Evolutionary conservation across 2,888 invertebrate genomes (phyloP).

Genomic region (Stenotaenia linearis): DNA sequence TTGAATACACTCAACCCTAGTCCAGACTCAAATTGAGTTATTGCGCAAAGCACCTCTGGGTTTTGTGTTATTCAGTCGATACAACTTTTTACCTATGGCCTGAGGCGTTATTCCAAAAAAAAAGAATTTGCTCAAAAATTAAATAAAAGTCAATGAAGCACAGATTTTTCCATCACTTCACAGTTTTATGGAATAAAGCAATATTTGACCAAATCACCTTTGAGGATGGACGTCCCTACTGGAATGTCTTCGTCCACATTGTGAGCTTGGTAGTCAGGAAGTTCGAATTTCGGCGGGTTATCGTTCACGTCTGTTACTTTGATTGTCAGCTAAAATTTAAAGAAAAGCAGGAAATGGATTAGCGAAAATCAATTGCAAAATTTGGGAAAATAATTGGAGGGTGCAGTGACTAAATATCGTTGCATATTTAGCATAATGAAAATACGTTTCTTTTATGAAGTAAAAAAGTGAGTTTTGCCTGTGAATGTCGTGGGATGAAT

Average conservation of each 20-base stretch:
- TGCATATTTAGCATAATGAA: no score
- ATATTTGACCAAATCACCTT: constrained; percentile 51
- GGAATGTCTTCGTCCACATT: constrained; percentile 93
- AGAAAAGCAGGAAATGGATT: background rate
- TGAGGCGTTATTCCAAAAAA: background rate
- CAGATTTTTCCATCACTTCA: background rate
- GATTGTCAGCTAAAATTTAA: constrained; percentile 71
- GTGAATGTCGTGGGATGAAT: no score
- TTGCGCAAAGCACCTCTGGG: background rate
- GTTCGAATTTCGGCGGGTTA: constrained; percentile 91
- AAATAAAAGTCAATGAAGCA: background rate
- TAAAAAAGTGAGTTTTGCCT: no score
- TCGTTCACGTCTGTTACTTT: constrained; percentile 95
- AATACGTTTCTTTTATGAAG: no score
- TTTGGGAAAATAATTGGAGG: no score
- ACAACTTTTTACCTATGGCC: background rate
- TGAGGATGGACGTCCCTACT: constrained; percentile 82
- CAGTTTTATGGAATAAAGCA: background rate
- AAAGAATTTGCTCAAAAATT: background rate
- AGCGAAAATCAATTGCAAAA: no score
- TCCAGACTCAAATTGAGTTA: background rate
- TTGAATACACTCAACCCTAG: background rate
- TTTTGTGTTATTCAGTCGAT: background rate
- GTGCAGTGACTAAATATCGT: no score
- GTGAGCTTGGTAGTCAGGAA: constrained; percentile 94